phyloP scores from a whole-genome alignment of 2,797 vertebrate genomes.

The Sebastes trivittatus region DNA sequence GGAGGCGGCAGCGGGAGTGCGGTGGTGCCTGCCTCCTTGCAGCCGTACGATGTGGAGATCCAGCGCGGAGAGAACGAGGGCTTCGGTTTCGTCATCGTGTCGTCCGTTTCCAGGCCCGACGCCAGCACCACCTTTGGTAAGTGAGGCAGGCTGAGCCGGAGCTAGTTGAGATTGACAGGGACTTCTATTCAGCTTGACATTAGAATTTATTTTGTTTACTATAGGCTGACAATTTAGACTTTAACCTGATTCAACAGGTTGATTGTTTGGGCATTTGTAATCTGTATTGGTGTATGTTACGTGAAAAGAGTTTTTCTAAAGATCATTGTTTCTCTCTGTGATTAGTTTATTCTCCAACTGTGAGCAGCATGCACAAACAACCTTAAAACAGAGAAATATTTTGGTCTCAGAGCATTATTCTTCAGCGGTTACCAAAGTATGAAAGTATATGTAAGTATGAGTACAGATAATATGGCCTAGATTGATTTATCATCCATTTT shows the following conservation, averaged over 20 bases:
- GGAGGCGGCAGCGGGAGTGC: constrained; percentile 85
- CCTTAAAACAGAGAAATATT: not conserved
- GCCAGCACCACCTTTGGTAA: constrained; percentile 94
- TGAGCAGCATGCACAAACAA: constrained; percentile 16
- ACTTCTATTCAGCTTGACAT: constrained; percentile 23
- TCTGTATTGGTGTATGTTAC: constrained; percentile 9
- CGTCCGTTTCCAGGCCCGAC: constrained; percentile 95
- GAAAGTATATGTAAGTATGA: not conserved
- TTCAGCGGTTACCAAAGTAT: not conserved
- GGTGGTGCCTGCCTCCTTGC: constrained; percentile 87
- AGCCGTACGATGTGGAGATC: constrained; percentile 97
- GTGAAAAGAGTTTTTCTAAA: constrained; percentile 4
- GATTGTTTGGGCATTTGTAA: constrained; percentile 30
- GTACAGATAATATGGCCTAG: not conserved
- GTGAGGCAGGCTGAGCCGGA: constrained; percentile 45
- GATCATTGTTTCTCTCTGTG: constrained; percentile 5
- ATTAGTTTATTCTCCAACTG: constrained; percentile 13
- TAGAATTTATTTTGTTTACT: constrained; percentile 29
- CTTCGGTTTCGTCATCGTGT: constrained; percentile 98
- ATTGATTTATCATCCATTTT: not conserved
- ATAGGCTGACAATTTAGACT: constrained; percentile 4
- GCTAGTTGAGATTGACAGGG: constrained; percentile 26
- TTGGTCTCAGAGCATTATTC: not conserved
- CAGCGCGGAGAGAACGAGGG: constrained; percentile 94
- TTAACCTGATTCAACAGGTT: constrained; percentile 26